These are phyloP conservation scores for Labroides dimidiatus DNA, from an alignment of 2,797 vertebrate species.

Conservation along the genomic window DNA sequence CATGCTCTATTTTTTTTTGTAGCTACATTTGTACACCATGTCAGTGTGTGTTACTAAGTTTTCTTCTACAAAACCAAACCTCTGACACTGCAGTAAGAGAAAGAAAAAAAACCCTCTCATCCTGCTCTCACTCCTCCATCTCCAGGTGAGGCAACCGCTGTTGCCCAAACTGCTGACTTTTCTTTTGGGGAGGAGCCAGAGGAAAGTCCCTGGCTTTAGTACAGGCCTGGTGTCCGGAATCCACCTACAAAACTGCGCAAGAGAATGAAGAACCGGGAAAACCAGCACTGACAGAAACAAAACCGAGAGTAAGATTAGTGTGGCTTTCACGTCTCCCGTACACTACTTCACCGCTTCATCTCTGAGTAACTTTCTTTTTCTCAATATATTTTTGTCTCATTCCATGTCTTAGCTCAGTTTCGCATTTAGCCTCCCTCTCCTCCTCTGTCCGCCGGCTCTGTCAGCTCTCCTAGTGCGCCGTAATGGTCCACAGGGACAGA, in stretches of 20 bases:
- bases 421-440: conserved; percentile 14
- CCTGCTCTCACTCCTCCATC: too few species aligned
- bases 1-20: background rate
- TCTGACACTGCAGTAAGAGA: conserved; percentile 29
- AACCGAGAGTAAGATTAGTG: conserved; percentile 25
- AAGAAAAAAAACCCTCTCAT: too few species aligned
- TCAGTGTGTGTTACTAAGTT: background rate
- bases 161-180: conserved; percentile 36
- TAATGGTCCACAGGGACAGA: conserved; percentile 63
- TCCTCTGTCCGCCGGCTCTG: conserved; percentile 25
- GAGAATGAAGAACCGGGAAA: conserved; percentile 35
- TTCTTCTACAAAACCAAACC: conserved; percentile 35
- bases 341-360: conserved; percentile 15
- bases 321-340: conserved; percentile 17
- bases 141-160: conserved; percentile 53
- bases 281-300: conserved; percentile 37
- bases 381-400: conserved; percentile 49
- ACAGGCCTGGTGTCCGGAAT: conserved; percentile 54
- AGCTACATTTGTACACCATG: background rate
- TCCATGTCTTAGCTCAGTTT: conserved; percentile 47
- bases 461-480: conserved; percentile 40
- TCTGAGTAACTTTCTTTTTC: conserved; percentile 25
- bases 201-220: conserved; percentile 72
- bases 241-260: conserved; percentile 44
- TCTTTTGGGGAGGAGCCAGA: conserved; percentile 44